Conservation (phyloP, 1,140 invertebrate species). For the Zaprionus gabonicus region DNA sequence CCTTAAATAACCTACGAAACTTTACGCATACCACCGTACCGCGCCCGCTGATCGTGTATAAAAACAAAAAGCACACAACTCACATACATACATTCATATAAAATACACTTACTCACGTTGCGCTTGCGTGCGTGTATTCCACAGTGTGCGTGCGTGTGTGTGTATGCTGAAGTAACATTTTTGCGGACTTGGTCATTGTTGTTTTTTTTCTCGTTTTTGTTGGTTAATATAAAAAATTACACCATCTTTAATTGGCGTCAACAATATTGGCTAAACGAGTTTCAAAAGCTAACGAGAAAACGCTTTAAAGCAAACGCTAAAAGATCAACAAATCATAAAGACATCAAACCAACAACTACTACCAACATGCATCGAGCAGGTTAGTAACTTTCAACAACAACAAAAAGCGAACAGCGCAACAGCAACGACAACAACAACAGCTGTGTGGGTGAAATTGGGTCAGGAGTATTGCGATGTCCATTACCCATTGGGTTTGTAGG, state of each 20-base stretch:
- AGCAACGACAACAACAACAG: constrained; percentile 8
- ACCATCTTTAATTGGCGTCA: constrained; percentile 20
- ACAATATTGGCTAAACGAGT: constrained; percentile 10
- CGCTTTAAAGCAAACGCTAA: background rate
- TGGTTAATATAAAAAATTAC: constrained; percentile 28
- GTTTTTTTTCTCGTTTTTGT: constrained; percentile 12
- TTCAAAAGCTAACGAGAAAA: background rate
- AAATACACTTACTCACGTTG: constrained; percentile 32
- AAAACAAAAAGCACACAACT: background rate
- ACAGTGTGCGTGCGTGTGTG: constrained; percentile 13
- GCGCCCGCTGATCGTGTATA: background rate
- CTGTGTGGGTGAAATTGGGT: constrained; percentile 5
- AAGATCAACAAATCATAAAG: background rate
- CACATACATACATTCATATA: background rate
- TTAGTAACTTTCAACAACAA: constrained; percentile 3
- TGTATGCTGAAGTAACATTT: constrained; percentile 7
- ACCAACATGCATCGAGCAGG: constrained; percentile 14
- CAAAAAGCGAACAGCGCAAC: background rate
- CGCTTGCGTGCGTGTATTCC: constrained; percentile 43
- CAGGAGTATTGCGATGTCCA: background rate
- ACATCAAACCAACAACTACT: constrained; percentile 11
- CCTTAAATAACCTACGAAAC: constrained; percentile 15
- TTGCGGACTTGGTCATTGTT: constrained; percentile 32
- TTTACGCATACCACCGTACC: constrained; percentile 13
- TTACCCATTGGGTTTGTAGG: background rate